A percentile compares a stretch with the other conserved stretches of the same genome.
Evolutionary conservation across 2,113 vertebrate genomes (phyloP).

Genomic region (Embiotoca jacksoni): DNA sequence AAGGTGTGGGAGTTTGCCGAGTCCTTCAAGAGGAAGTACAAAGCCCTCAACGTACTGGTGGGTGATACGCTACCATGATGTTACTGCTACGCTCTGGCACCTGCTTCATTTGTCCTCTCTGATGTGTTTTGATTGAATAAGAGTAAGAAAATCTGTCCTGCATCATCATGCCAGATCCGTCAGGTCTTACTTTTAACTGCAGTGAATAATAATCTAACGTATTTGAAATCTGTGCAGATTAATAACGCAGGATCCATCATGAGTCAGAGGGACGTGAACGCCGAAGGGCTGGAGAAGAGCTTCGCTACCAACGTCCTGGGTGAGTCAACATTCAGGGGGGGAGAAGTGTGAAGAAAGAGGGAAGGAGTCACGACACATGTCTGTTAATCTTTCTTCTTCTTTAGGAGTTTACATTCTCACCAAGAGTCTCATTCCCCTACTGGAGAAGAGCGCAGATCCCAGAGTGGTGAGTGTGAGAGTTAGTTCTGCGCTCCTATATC

Average conservation of each 20-base stretch:
- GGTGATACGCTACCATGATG: conserved; percentile 7
- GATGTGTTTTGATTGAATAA: too few species aligned
- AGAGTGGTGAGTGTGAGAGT: conserved; percentile 82
- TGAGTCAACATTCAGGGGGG: conserved; percentile 61
- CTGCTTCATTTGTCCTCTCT: neutral
- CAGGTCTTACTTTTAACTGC: neutral
- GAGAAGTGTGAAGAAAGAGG: neutral
- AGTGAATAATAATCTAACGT: neutral
- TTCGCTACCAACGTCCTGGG: conserved; percentile 85
- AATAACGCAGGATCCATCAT: conserved; percentile 86
- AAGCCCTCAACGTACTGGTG: conserved; percentile 86
- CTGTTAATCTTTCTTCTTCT: neutral
- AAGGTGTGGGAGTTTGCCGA: conserved; percentile 88
- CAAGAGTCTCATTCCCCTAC: conserved; percentile 83
- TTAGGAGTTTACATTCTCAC: conserved; percentile 86
- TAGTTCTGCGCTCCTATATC: neutral
- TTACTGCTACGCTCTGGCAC: neutral
- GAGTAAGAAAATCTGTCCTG: too few species aligned
- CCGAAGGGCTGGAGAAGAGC: conserved; percentile 85
- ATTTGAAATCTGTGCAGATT: conserved; percentile 70
- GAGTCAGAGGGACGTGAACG: conserved; percentile 83
- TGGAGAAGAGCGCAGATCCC: conserved; percentile 86
- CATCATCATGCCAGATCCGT: too few species aligned
- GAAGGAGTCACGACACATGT: neutral
- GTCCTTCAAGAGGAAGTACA: conserved; percentile 84